phyloP scores from a whole-genome alignment of 2,888 invertebrate genomes.

The Geotrupes spiniger region DNA sequence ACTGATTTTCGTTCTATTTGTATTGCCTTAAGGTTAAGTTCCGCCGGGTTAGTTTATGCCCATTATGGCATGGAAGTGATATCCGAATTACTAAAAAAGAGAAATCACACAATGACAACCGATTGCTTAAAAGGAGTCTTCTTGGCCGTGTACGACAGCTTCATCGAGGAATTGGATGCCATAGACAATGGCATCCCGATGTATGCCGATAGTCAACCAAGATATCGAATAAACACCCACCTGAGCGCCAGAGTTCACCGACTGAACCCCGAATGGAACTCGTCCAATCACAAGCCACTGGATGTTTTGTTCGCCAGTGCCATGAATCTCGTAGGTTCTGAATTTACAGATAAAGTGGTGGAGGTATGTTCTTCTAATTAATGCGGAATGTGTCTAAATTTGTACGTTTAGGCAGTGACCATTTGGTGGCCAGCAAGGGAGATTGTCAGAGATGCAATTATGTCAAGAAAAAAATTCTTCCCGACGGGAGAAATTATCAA shows the following conservation, averaged over 20 bases:
- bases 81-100: constrained; percentile 53
- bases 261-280: constrained; percentile 85
- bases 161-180: constrained; percentile 93
- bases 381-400: constrained; percentile 28
- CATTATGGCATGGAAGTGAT: constrained; percentile 85
- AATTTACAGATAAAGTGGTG: constrained; percentile 70
- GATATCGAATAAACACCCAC: constrained; percentile 76
- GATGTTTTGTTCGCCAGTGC: constrained; percentile 74
- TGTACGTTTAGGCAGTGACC: constrained; percentile 54
- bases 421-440: constrained; percentile 87
- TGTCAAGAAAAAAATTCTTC: constrained; percentile 66
- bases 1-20: background rate
- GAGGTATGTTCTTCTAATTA: constrained; percentile 33
- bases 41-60: constrained; percentile 89
- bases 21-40: constrained; percentile 69
- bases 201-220: constrained; percentile 65
- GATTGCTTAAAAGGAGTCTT: constrained; percentile 60
- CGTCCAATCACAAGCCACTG: constrained; percentile 48
- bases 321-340: constrained; percentile 71
- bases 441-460: constrained; percentile 70
- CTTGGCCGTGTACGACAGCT: constrained; percentile 75
- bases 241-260: constrained; percentile 71
- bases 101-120: constrained; percentile 50
- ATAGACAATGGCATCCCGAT: constrained; percentile 95
- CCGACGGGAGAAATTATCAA: constrained; percentile 78